These are phyloP conservation scores for Drosophila baimaii DNA, from an alignment of 1,140 invertebrate genomes.

Conservation along the genomic window DNA sequence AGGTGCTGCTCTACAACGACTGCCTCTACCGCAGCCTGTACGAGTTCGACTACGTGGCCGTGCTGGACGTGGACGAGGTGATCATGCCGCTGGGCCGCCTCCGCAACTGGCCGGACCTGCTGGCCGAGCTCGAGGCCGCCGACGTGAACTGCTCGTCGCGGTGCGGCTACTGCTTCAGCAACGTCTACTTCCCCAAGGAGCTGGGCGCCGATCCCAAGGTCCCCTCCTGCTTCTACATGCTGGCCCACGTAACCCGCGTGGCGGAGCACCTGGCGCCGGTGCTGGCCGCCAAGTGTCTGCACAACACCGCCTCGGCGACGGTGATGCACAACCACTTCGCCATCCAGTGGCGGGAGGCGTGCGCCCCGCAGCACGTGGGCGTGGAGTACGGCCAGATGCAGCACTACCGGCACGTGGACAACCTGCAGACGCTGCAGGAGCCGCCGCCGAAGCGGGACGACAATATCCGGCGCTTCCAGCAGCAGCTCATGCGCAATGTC, in stretches of 20 bases:
- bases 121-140: slow-evolving; percentile 9
- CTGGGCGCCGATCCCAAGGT: slow-evolving; percentile 91
- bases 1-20: slow-evolving; percentile 97
- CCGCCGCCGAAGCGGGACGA: slow-evolving; percentile 41
- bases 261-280: slow-evolving; percentile 93
- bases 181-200: slow-evolving; percentile 94
- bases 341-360: slow-evolving; percentile 91
- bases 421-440: slow-evolving; percentile 64
- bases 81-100: slow-evolving; percentile 89
- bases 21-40: slow-evolving; percentile 96
- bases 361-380: slow-evolving; percentile 91
- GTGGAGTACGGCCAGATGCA: slow-evolving; percentile 93
- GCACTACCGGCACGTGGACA: slow-evolving; percentile 91
- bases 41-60: slow-evolving; percentile 93
- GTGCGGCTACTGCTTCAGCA: slow-evolving; percentile 93
- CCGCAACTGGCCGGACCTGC: slow-evolving; percentile 27
- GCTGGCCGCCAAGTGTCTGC: slow-evolving; percentile 95
- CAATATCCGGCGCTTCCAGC: slow-evolving; percentile 60
- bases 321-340: slow-evolving; percentile 96
- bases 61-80: slow-evolving; percentile 96
- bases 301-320: slow-evolving; percentile 92
- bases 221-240: slow-evolving; percentile 94
- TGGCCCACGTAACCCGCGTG: slow-evolving; percentile 94
- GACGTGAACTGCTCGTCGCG: slow-evolving; percentile 65
- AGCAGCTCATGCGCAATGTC: slow-evolving; percentile 30